These are phyloP conservation scores for Heliconius congener DNA, from an alignment of 1,140 invertebrate genomes.

Conservation along the genomic window DNA sequence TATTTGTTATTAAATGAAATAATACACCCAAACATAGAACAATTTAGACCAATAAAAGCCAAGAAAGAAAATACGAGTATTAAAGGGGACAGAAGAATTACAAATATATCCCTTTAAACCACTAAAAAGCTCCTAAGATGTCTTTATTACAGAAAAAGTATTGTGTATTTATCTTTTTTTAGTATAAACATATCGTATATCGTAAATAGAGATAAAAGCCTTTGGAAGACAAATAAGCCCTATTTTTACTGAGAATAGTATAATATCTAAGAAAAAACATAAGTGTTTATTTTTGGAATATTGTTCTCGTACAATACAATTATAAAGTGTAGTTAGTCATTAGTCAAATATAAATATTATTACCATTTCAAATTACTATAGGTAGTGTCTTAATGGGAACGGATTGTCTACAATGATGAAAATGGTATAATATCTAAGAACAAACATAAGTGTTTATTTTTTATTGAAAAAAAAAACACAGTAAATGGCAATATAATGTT, in stretches of 20 bases:
- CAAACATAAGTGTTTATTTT: background rate
- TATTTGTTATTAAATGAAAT: no score
- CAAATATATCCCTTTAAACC: constrained; percentile 4
- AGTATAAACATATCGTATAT: background rate
- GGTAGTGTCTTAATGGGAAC: no score
- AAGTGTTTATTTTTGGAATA: no score
- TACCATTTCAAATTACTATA: no score
- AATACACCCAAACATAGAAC: background rate
- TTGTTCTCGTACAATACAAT: no score
- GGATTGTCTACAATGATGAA: background rate
- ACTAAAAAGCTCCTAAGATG: background rate
- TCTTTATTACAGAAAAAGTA: background rate
- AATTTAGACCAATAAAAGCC: background rate
- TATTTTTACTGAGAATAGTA: background rate
- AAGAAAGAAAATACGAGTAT: background rate
- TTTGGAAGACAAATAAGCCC: background rate
- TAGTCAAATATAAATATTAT: no score
- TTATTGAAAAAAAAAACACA: background rate
- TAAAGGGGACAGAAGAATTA: background rate
- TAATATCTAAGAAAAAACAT: background rate
- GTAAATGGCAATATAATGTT: no score
- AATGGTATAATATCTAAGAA: background rate
- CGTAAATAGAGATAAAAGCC: background rate
- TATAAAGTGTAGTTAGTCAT: no score
- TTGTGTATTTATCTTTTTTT: background rate